Evolutionary conservation across 2,797 vertebrate species (phyloP), one percentile per base, ranked within the genome.

Genomic region (Spinibarbus caldwelli): DNA sequence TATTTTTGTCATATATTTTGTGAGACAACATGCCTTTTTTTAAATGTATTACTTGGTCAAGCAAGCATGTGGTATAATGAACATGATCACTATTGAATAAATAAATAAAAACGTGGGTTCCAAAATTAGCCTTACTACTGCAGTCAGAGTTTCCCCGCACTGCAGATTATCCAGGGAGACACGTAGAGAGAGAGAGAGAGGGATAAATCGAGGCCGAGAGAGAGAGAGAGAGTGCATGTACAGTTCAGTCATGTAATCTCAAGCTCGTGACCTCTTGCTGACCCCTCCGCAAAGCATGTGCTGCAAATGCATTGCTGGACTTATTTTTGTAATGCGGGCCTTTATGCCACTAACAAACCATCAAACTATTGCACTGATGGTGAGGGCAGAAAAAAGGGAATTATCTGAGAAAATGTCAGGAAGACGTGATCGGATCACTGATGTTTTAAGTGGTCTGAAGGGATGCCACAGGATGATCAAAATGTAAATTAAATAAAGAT

Each of bases 221-320:
- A 82, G 59, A 12, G 45, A 52, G 70, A 80, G 76, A 70, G 45
- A 75, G 87, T 86, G 89, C 77, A 85, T 73, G 88, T 64, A 82
- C 87, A 90, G 88, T 86, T 91, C 86, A 87, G 38, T 80, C 76
- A 72, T 72, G 83, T 85, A 85, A 68, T 87, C 59, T 67, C 78
- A 76, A 70, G 41, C 78, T 79, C 11, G 26, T 77, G 71, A 87
- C 86, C 86, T 77, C 62, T 68, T 36, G 12, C 68, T 87, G 78
- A 87, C 86, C 86, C 82, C 78, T 19, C 38, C 17, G 62, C 31
- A 66, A 73, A 87, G 82, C 82, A 84, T 78, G 82, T 84, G 82
- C 59, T 26, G 21, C 59, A 80, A 80, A 87, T 85, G 49, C 82
- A 70, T 80, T 17, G 0, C 15, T 73, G n/a, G 21, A 47, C 73